Evolutionary conservation across 2,888 invertebrate species (phyloP).

Genomic region (Tanypteryx hageni): DNA sequence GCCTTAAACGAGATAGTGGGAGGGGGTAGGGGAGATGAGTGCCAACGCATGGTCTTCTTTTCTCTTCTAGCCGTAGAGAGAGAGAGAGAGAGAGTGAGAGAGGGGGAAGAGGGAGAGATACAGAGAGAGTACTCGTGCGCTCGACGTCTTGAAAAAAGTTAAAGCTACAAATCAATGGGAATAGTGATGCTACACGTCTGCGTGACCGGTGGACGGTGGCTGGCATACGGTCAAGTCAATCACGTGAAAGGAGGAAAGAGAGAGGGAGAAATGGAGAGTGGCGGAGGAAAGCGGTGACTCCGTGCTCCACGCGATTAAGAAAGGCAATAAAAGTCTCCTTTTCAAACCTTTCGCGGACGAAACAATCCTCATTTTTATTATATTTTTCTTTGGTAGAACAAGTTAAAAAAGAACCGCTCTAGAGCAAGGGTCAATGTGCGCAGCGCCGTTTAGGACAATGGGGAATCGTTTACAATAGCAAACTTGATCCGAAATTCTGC

Average conservation of each 20-base stretch:
- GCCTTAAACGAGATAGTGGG: background rate
- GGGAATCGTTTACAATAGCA: no score
- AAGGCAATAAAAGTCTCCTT: background rate
- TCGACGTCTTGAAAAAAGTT: background rate
- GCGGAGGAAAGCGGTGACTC: background rate
- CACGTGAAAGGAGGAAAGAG: background rate
- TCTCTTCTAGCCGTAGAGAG: background rate
- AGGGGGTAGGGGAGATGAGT: background rate
- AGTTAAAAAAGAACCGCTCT: no score
- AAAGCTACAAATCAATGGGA: constrained; percentile 42
- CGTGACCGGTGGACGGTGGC: background rate
- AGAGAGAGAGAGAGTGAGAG: background rate
- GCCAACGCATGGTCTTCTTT: background rate
- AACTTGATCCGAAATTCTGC: no score
- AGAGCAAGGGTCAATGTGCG: no score
- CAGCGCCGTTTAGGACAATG: no score
- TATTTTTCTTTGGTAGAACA: no score
- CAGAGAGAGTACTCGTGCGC: background rate
- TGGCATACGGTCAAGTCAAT: constrained; percentile 9
- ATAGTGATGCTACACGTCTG: background rate
- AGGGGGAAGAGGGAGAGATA: background rate
- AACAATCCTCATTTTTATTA: no score
- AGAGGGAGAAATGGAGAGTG: constrained; percentile 28
- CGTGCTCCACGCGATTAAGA: background rate
- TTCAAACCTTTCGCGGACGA: background rate